A percentile compares a stretch with the other conserved stretches of the same genome.
These are phyloP conservation scores for Syndactyla subalaris DNA, from an alignment of 2,797 vertebrate species.

Conservation along the genomic window DNA sequence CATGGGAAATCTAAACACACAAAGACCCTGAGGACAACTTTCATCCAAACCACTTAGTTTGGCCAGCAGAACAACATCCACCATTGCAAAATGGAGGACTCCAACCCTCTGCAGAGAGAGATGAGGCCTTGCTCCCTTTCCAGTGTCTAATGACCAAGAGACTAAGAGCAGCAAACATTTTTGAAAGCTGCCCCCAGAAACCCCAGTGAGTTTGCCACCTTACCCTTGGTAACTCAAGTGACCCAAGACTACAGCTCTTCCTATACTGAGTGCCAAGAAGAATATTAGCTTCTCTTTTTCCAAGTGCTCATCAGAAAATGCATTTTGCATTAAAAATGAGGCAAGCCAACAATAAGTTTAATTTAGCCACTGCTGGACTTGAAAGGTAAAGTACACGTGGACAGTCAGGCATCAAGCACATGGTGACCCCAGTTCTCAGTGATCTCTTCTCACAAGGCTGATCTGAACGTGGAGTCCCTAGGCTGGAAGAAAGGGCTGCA, in stretches of 20 bases:
- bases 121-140: not conserved
- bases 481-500: not conserved
- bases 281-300: not conserved
- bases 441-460: not conserved
- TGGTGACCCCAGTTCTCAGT: not conserved
- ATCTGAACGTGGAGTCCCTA: not conserved
- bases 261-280: not conserved
- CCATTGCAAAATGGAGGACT: not conserved
- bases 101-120: not conserved
- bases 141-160: not conserved
- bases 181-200: not conserved
- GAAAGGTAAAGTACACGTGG: not conserved
- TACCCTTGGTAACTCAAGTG: not conserved
- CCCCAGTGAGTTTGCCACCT: not conserved
- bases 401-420: not conserved
- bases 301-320: not conserved
- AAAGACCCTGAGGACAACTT: not conserved
- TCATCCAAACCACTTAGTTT: not conserved
- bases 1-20: not conserved
- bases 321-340: not conserved
- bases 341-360: not conserved
- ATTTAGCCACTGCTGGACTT: not conserved
- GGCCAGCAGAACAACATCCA: not conserved
- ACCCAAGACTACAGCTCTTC: not conserved
- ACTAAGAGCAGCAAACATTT: not conserved